A percentile compares a stretch with the other conserved stretches of the same genome.
Evolutionary conservation across 1,140 invertebrate genomes (phyloP).

Genomic region (Drosophila neocordata): DNA sequence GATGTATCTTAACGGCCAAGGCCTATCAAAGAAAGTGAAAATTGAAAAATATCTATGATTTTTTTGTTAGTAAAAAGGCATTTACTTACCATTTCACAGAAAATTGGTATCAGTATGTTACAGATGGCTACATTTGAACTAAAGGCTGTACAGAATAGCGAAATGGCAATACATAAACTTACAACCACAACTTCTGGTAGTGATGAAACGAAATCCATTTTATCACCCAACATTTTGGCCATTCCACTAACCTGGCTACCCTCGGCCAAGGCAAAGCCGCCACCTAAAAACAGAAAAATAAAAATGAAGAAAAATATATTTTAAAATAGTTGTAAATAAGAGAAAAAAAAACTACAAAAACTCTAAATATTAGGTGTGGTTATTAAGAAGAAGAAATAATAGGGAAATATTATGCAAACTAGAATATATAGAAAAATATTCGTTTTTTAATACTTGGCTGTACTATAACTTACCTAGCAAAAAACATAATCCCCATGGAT

Average conservation of each 20-base stretch:
- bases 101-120: conserved; percentile 90
- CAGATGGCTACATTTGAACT: conserved; percentile 92
- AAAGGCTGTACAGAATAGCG: conserved; percentile 88
- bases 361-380: too few relatives aligned
- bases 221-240: conserved; percentile 88
- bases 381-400: too few relatives aligned
- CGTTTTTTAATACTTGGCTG: too few relatives aligned
- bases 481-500: conserved; percentile 56
- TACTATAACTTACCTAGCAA: conserved; percentile 40
- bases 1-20: conserved; percentile 87
- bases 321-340: neutral
- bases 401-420: too few relatives aligned
- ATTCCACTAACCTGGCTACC: conserved; percentile 90
- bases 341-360: too few relatives aligned
- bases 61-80: too few relatives aligned
- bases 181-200: conserved; percentile 84
- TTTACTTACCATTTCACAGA: conserved; percentile 89
- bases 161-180: conserved; percentile 83
- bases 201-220: conserved; percentile 84
- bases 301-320: neutral
- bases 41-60: too few relatives aligned
- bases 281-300: conserved; percentile 83
- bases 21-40: conserved; percentile 75
- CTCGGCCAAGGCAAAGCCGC: conserved; percentile 94
- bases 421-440: too few relatives aligned